Conservation (phyloP, 2,888 invertebrate species). For the Sinodicranocentrus sp. region DNA sequence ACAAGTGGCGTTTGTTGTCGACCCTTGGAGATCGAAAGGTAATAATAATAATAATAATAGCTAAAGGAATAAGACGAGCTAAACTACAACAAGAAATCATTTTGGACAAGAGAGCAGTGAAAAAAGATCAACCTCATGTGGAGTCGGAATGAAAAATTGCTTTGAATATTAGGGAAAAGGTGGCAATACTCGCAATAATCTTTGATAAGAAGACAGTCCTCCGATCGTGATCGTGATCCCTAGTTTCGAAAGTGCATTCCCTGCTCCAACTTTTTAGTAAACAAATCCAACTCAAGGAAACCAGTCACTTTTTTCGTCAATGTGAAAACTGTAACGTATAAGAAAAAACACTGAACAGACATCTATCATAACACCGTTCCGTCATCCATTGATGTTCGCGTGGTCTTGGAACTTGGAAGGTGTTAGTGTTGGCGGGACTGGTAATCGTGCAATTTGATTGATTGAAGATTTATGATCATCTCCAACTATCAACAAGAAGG, state of each 20-base stretch:
- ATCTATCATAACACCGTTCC: slow-evolving; percentile 23
- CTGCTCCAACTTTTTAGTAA: not conserved
- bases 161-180: slow-evolving; percentile 54
- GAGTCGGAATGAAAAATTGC: slow-evolving; percentile 67
- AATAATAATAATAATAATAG: slow-evolving; percentile 32
- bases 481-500: slow-evolving; percentile 17
- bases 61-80: not conserved
- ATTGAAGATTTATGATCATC: slow-evolving; percentile 72
- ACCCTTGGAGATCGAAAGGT: slow-evolving; percentile 55
- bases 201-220: slow-evolving; percentile 46
- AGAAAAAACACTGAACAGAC: not conserved
- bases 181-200: slow-evolving; percentile 56
- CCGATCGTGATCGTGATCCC: not conserved
- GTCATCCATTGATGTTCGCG: slow-evolving; percentile 19
- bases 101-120: slow-evolving; percentile 23
- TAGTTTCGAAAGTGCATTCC: not conserved
- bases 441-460: slow-evolving; percentile 70
- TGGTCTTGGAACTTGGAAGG: slow-evolving; percentile 12
- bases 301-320: not conserved
- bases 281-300: slow-evolving; percentile 11
- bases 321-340: slow-evolving; percentile 27
- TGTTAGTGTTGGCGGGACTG: slow-evolving; percentile 23
- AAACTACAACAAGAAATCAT: slow-evolving; percentile 25
- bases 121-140: slow-evolving; percentile 66
- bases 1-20: slow-evolving; percentile 17